Evolutionary conservation across 2,113 vertebrate genomes (phyloP), one percentile per base, ranked within the genome.

Genomic region (Crypturellus undulatus): DNA sequence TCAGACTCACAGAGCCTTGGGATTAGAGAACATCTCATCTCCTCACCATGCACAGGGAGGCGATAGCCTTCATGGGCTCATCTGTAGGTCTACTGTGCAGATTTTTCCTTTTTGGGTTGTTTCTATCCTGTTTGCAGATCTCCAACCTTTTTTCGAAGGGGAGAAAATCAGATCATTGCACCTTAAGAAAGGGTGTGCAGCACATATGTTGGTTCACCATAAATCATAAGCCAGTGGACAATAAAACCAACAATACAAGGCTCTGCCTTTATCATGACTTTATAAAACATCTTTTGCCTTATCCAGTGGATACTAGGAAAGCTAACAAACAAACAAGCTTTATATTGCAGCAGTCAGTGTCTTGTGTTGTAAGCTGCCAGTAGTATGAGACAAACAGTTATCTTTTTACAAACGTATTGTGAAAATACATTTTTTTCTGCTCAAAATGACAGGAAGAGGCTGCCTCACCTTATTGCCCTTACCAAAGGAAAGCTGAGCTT

Each of bases 21-120:
- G 89, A 96, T 92, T 94, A 97, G 93, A 94, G 87, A 96, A 83
- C 28, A 47, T 36, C 91, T 86, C 54, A 59, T 79, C 47, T 96
- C 80, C 96, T 93, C 52, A n/a, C 69, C 92, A 82, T 59, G 89
- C 72, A 38, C 36, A 49, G 82, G 73, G 91, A 87, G 45, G 22
- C 47, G 90, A 59, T 54, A 51, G 71, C 87, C 87, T 97, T 94
- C 71, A 88, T 90, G 89, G 62, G 77, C 77, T 93, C 84, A 42
- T 71, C 64, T 73, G 56, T 38, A 91, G 91, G n/a, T 88, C 47
- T 95, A 24, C 43, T 78, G 49, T 82, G 42, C 28, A 67, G 59
- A 62, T 62, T 91, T 95, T 87, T 89, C 91, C 86, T 64, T 70
- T 18, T 87, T 84, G 75, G 71, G 51, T 9, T 84, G 26, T 90